These are phyloP conservation scores for Drosophila prosaltans DNA, from an alignment of 1,140 invertebrate species.

Conservation along the genomic window DNA sequence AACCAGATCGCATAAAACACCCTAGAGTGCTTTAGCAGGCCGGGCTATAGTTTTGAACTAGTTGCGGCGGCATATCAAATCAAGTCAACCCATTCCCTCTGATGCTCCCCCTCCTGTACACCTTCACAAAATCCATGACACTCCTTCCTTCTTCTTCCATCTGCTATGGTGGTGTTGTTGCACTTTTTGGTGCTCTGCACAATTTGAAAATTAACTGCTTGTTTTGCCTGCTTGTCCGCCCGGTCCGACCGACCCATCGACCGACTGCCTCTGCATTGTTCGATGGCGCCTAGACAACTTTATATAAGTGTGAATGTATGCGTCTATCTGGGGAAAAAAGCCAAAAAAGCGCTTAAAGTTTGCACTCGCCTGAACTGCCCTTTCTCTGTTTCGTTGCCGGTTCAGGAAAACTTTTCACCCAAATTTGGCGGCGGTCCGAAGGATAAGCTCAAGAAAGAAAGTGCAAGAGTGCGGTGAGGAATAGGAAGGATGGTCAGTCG, in stretches of 20 bases:
- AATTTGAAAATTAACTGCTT: conserved; percentile 13
- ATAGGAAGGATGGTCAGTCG: background rate
- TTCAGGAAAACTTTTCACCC: background rate
- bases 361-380: background rate
- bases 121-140: too few relatives aligned
- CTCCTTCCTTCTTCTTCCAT: too few relatives aligned
- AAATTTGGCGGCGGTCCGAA: background rate
- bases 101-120: background rate
- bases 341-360: conserved; percentile 9
- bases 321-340: background rate
- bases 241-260: background rate
- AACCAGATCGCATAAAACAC: conserved; percentile 14
- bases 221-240: conserved; percentile 4
- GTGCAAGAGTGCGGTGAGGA: background rate
- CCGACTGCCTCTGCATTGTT: background rate
- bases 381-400: background rate
- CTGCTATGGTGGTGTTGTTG: background rate
- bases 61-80: conserved; percentile 52
- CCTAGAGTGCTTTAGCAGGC: conserved; percentile 32
- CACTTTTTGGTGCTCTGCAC: conserved; percentile 6
- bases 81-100: conserved; percentile 37
- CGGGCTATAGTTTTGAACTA: conserved; percentile 57
- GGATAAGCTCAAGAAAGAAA: conserved; percentile 7
- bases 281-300: conserved; percentile 6
- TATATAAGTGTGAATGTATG: background rate